Percentiles rank a stretch among this genome's conserved stretches.
These are phyloP conservation scores for Uromys caudimaculatus DNA, from an alignment of 2,797 vertebrate genomes.

Conservation along the genomic window DNA sequence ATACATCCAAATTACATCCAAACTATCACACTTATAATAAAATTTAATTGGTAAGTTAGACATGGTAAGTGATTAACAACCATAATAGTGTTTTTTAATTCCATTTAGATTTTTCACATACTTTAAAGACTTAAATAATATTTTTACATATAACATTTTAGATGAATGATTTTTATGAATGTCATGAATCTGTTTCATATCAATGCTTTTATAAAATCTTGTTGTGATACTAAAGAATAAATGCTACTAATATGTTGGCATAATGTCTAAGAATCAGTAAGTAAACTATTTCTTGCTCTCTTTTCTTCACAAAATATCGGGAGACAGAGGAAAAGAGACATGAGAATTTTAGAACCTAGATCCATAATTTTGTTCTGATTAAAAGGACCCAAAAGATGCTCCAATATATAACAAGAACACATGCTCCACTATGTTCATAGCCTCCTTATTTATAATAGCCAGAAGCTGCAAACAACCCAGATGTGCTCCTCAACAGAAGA, in stretches of 20 bases:
- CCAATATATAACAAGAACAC: no score
- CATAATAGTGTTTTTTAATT: neutral
- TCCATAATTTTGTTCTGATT: neutral
- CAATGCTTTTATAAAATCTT: neutral
- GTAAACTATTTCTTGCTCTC: neutral
- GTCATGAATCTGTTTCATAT: neutral
- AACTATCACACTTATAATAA: neutral
- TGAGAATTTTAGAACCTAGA: neutral
- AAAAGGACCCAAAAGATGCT: neutral
- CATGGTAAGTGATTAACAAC: neutral
- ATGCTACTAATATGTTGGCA: neutral
- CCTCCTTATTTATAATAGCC: no score
- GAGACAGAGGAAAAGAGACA: neutral
- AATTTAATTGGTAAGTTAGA: neutral
- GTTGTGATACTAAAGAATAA: neutral
- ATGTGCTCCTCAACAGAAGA: no score
- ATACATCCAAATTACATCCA: neutral
- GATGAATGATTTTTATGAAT: neutral
- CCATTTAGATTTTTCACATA: neutral
- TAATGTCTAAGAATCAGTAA: neutral
- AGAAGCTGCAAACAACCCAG: no score
- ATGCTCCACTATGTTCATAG: no score
- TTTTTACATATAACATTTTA: conserved; percentile 15
- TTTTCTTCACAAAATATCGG: neutral
- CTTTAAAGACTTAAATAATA: neutral